Evolutionary conservation across 2,113 vertebrate species (phyloP).

Genomic region (Tiliqua scincoides): DNA sequence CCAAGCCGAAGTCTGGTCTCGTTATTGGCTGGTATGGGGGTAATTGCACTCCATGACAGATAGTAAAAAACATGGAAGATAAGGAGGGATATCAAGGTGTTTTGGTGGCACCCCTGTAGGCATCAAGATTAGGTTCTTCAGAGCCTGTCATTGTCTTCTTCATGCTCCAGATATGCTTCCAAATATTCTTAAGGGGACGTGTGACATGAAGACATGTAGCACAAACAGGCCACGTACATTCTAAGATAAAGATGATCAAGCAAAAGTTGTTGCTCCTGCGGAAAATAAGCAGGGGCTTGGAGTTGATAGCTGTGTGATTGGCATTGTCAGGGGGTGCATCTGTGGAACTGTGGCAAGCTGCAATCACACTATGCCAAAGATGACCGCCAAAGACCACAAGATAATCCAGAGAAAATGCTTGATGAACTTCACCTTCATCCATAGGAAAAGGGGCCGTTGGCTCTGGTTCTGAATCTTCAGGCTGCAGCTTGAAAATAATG

Average conservation of each 20-base stretch:
- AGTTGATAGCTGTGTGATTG: conserved; percentile 17
- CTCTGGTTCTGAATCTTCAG: conserved; percentile 36
- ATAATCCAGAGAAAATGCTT: conserved; percentile 26
- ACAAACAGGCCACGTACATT: conserved; percentile 26
- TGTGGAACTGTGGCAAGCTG: conserved; percentile 2
- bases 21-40: too few relatives aligned
- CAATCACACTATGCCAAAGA: background rate
- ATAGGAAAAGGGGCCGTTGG: conserved; percentile 20
- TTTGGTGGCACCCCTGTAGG: conserved; percentile 49
- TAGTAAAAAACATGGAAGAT: conserved; percentile 44
- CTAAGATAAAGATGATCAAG: conserved; percentile 10
- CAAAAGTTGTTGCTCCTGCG: conserved; percentile 11
- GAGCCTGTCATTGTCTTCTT: conserved; percentile 9
- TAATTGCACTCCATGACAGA: background rate
- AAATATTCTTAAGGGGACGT: conserved; percentile 50
- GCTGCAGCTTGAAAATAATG: conserved; percentile 56
- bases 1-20: too few relatives aligned
- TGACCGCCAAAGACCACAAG: background rate
- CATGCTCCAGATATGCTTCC: conserved; percentile 41
- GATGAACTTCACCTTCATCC: conserved; percentile 27
- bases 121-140: conserved; percentile 47
- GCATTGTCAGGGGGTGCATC: background rate
- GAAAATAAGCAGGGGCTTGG: conserved; percentile 3
- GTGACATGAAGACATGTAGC: conserved; percentile 19
- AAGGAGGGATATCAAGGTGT: conserved; percentile 39